Percentiles rank a stretch among this genome's conserved stretches.
phyloP scores from a whole-genome alignment of 2,113 vertebrate species.

The Panthera uncia region DNA sequence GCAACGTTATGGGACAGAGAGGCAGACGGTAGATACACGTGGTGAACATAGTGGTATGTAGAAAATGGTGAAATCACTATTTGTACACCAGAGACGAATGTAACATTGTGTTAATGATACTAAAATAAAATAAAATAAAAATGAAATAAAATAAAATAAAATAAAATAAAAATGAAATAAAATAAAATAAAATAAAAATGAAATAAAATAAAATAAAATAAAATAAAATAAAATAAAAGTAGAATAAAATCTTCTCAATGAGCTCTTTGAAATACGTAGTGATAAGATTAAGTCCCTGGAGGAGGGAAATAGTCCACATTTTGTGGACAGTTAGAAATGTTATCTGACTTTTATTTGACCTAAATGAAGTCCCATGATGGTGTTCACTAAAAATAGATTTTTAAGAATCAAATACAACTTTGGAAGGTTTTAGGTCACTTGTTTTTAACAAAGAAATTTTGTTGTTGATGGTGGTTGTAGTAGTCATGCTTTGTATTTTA shows the following conservation, averaged over 20 bases:
- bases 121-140: background rate
- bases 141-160: background rate
- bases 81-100: too few relatives aligned
- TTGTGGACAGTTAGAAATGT: background rate
- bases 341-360: background rate
- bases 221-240: background rate
- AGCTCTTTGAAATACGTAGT: background rate
- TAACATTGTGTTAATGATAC: background rate
- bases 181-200: background rate
- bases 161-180: background rate
- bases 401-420: background rate
- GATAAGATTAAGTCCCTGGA: background rate
- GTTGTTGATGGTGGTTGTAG: background rate
- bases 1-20: background rate
- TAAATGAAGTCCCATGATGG: background rate
- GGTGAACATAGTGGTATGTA: background rate
- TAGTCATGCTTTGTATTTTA: conserved; percentile 24
- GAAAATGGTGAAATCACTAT: background rate
- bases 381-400: background rate
- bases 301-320: background rate
- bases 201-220: background rate
- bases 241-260: background rate
- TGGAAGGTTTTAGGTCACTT: background rate
- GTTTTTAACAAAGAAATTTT: background rate
- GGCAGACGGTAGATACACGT: background rate